A percentile compares a stretch with the other conserved stretches of the same genome.
phyloP scores from a whole-genome alignment of 92 coral and sea anemone species.

The Hydrozoanthus gracilis region DNA sequence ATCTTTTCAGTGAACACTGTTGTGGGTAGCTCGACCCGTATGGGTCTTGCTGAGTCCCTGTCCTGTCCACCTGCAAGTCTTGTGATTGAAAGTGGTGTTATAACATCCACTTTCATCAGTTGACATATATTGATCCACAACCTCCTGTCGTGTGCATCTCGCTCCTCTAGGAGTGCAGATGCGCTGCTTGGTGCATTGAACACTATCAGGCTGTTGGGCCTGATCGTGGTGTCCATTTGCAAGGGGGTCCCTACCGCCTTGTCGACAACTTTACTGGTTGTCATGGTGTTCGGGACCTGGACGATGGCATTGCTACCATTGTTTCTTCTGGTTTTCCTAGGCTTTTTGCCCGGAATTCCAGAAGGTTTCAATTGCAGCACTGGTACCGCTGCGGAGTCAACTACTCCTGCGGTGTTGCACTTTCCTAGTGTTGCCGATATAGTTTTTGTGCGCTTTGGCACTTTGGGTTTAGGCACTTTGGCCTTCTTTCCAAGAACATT shows the following conservation, averaged over 20 bases:
- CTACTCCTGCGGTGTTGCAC: no score
- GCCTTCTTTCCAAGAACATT: no score
- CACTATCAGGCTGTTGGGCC: background rate
- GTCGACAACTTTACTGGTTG: background rate
- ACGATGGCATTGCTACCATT: background rate
- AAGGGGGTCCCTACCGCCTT: background rate
- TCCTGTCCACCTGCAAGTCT: background rate
- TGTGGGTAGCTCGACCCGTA: background rate
- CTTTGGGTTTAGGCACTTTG: no score
- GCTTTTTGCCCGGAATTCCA: no score
- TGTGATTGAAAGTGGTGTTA: background rate
- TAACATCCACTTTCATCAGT: background rate
- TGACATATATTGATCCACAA: background rate
- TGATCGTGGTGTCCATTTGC: background rate
- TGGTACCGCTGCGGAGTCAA: no score
- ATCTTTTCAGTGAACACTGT: background rate
- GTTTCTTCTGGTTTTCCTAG: background rate
- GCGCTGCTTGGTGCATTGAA: background rate
- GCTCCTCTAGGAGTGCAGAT: background rate
- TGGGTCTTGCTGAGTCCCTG: background rate
- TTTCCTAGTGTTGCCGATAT: no score
- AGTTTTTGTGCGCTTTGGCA: no score
- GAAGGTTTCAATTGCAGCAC: no score
- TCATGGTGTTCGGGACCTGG: no score
- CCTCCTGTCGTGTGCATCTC: background rate